A percentile compares a stretch with the other conserved stretches of the same genome.
These are phyloP conservation scores for Dilophus febrilis DNA, from an alignment of 2,888 invertebrate species.

Conservation along the genomic window DNA sequence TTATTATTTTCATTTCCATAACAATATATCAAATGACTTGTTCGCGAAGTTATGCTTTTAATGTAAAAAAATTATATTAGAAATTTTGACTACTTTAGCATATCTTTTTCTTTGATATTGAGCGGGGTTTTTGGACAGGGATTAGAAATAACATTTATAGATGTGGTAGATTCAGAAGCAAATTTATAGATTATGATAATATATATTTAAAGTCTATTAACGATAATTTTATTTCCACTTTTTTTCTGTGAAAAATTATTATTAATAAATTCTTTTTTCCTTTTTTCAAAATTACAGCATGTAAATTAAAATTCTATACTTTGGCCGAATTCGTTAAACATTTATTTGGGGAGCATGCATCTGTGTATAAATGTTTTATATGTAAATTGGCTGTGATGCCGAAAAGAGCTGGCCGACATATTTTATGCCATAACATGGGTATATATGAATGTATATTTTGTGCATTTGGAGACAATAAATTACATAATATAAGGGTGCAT, in stretches of 20 bases:
- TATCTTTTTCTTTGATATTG: too few species aligned
- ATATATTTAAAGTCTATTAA: too few species aligned
- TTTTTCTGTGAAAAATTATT: not conserved
- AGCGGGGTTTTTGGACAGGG: too few species aligned
- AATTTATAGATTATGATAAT: too few species aligned
- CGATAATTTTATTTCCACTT: not conserved
- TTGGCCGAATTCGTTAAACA: slow-evolving; percentile 7
- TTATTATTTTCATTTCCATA: too few species aligned
- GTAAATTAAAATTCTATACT: slow-evolving; percentile 6
- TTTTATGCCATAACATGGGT: slow-evolving; percentile 27
- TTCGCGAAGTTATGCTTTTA: too few species aligned
- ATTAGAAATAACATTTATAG: too few species aligned
- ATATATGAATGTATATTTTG: slow-evolving; percentile 36
- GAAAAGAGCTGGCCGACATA: slow-evolving; percentile 20
- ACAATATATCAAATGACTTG: too few species aligned
- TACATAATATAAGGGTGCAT: slow-evolving; percentile 31
- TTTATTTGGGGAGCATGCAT: slow-evolving; percentile 1
- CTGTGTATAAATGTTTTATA: slow-evolving; percentile 6
- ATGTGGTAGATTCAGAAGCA: too few species aligned
- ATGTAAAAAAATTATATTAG: too few species aligned
- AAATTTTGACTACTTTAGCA: too few species aligned
- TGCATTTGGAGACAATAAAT: slow-evolving; percentile 22
- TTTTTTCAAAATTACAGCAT: slow-evolving; percentile 9
- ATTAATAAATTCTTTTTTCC: not conserved
- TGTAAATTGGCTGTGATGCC: slow-evolving; percentile 5